A percentile compares a stretch with the other conserved stretches of the same genome.
Evolutionary conservation across 2,797 vertebrate species (phyloP).

Genomic region (Tenualosa ilisha): DNA sequence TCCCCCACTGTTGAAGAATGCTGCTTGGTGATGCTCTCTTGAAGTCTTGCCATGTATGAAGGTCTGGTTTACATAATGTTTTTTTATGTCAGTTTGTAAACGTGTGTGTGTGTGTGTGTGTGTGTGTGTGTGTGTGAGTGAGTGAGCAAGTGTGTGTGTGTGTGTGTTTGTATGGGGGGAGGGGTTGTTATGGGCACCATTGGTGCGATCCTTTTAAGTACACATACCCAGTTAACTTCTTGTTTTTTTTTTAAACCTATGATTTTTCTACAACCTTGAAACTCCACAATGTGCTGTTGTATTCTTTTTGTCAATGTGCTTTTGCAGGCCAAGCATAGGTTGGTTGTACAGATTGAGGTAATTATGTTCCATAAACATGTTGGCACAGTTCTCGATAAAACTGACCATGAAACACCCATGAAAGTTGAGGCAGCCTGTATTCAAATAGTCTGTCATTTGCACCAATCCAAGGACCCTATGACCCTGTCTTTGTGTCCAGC

Average conservation of each 20-base stretch:
- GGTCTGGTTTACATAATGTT: conserved; percentile 43
- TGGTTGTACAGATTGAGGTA: conserved; percentile 40
- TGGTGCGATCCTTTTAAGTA: not conserved
- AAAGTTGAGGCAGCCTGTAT: not conserved
- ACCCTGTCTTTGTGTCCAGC: not conserved
- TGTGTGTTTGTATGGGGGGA: not conserved
- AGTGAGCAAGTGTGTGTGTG: not conserved
- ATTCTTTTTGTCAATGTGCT: not conserved
- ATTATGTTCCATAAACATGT: conserved; percentile 28
- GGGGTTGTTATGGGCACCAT: no score
- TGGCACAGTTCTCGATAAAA: not conserved
- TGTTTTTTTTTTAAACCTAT: not conserved
- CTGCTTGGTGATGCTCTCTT: conserved; percentile 19
- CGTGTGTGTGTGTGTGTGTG: conserved; percentile 45
- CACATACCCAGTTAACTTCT: not conserved
- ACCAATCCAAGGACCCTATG: not conserved
- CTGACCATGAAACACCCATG: not conserved
- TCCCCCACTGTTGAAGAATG: not conserved
- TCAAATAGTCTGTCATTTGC: not conserved
- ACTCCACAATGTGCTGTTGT: conserved; percentile 38
- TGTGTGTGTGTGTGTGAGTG: not conserved
- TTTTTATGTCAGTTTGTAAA: conserved; percentile 21
- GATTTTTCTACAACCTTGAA: not conserved
- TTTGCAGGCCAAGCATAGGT: conserved; percentile 24
- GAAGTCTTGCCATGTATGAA: conserved; percentile 39